A percentile compares a stretch with the other conserved stretches of the same genome.
These are phyloP conservation scores for Liasis olivaceus DNA, from an alignment of 2,797 vertebrate genomes.

Conservation along the genomic window DNA sequence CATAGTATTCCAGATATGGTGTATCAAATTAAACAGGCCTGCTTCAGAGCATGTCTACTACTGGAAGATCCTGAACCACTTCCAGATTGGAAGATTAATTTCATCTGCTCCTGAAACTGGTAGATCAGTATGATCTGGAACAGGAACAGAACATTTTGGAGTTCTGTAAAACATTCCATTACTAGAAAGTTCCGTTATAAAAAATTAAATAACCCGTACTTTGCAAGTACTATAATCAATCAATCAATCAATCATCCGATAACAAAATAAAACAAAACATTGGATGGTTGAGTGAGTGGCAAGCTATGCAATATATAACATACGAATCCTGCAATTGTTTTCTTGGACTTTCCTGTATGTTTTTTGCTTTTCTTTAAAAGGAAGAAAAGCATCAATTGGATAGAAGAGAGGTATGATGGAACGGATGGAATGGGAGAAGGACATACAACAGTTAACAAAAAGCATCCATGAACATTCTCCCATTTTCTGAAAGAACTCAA, in stretches of 20 bases:
- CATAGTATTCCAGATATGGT: too few species aligned
- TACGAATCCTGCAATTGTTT: background rate
- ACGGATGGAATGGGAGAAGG: background rate
- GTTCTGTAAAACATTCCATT: background rate
- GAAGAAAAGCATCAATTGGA: background rate
- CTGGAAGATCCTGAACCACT: background rate
- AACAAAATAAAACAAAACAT: background rate
- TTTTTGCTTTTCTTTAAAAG: background rate
- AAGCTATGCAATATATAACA: background rate
- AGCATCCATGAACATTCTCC: background rate
- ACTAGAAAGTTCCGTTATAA: background rate
- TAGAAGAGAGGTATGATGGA: background rate
- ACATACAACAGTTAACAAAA: background rate
- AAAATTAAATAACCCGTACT: background rate
- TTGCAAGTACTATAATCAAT: background rate
- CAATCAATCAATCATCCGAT: background rate
- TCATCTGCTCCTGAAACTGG: background rate
- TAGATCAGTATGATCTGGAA: background rate
- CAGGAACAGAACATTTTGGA: background rate
- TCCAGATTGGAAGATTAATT: background rate
- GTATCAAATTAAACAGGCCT: background rate
- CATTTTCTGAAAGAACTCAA: background rate
- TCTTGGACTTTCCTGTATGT: background rate
- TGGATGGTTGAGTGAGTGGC: background rate
- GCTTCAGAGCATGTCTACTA: background rate